phyloP scores from a whole-genome alignment of 2,888 invertebrate genomes.

The Thumatha senex region DNA sequence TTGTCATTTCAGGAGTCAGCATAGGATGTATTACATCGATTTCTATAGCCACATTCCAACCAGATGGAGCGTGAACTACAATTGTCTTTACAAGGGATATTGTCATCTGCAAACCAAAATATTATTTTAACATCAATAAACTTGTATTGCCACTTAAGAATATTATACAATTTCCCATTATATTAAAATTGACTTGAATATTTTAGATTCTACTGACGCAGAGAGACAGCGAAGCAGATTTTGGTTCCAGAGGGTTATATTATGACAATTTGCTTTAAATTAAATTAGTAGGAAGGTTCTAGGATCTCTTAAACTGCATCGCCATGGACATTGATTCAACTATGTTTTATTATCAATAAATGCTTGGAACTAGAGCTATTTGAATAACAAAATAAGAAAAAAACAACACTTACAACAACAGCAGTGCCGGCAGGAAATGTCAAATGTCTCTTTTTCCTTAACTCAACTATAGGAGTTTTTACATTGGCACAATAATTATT shows the following conservation, averaged over 20 bases:
- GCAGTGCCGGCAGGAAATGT: conserved; percentile 63
- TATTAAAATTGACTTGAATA: no score
- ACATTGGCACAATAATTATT: conserved; percentile 60
- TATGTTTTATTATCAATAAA: neutral
- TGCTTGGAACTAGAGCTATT: no score
- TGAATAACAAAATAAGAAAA: no score
- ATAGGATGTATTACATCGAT: conserved; percentile 83
- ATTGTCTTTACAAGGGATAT: conserved; percentile 82
- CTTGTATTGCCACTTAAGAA: no score
- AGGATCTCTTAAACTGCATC: neutral
- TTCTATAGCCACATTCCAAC: conserved; percentile 83
- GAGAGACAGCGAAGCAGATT: no score
- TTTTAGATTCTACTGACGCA: no score
- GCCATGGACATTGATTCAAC: neutral
- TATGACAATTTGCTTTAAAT: neutral
- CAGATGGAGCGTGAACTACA: conserved; percentile 79
- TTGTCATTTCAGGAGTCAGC: conserved; percentile 67
- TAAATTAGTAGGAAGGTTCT: neutral
- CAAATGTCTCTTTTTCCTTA: conserved; percentile 64
- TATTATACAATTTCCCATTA: no score
- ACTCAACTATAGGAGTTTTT: conserved; percentile 47
- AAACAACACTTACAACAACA: conserved; percentile 59
- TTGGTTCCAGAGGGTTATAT: neutral
- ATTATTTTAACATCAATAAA: no score
- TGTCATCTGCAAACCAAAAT: conserved; percentile 72